These are phyloP conservation scores for Ditula angustiorana DNA, from an alignment of 2,888 invertebrate genomes.

Conservation along the genomic window DNA sequence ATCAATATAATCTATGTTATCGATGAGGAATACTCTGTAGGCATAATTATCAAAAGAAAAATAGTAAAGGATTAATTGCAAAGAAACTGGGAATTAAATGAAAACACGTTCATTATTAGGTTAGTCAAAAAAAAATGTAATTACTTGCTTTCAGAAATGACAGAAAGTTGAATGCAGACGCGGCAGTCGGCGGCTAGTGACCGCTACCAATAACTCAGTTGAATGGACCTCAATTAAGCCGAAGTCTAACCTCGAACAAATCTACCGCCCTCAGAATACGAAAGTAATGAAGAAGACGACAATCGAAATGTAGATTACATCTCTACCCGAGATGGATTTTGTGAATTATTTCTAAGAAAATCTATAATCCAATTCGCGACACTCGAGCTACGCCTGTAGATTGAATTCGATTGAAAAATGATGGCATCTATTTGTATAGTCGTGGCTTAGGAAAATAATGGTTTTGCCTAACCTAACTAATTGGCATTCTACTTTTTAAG, in stretches of 20 bases:
- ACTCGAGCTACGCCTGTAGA: slow-evolving; percentile 60
- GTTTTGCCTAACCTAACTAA: not conserved
- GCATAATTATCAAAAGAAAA: not conserved
- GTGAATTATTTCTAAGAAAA: slow-evolving; percentile 56
- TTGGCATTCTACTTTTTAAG: not conserved
- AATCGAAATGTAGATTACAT: slow-evolving; percentile 69
- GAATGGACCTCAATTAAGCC: slow-evolving; percentile 75
- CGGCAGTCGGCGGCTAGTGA: slow-evolving; percentile 54
- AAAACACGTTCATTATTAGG: slow-evolving; percentile 22
- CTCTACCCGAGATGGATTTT: slow-evolving; percentile 56
- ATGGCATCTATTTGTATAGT: slow-evolving; percentile 40
- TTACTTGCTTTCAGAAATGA: slow-evolving; percentile 45
- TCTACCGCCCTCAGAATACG: slow-evolving; percentile 59
- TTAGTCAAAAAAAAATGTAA: slow-evolving; percentile 52
- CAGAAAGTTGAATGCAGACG: slow-evolving; percentile 56
- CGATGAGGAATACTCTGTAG: too few species aligned
- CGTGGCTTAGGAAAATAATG: not conserved
- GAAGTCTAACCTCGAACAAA: slow-evolving; percentile 63
- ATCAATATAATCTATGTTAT: too few species aligned
- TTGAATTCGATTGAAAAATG: slow-evolving; percentile 50
- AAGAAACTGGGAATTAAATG: not conserved
- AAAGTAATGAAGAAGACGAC: slow-evolving; percentile 60
- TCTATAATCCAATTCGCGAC: slow-evolving; percentile 56
- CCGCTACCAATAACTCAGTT: slow-evolving; percentile 71
- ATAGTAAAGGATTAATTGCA: not conserved